Base-by-base conservation (phyloP, 2,888 invertebrate species). In the Amiota mariae region DNA sequence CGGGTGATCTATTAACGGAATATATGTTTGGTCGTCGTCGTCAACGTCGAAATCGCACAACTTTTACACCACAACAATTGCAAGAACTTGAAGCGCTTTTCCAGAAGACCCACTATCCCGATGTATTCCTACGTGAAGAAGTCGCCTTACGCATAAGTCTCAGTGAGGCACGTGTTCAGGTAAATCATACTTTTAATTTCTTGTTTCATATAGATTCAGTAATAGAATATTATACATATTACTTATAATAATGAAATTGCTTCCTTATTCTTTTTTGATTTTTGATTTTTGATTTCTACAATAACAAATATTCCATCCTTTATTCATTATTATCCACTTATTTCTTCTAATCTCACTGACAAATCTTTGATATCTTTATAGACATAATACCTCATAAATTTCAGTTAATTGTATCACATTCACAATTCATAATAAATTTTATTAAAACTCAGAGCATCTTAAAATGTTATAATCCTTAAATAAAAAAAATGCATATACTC, bases 21-120 rank as follows among this genome's bases (percentile, higher is more conserved):
- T 97, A 97, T 85, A 96, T 97, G 96, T 97, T 97, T 88, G 97
- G 97, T 11, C 92, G 97, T 80, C 92, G 97, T 76, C 92, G 97
- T 81, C 94, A 98, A 92, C 92, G 97, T 75, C 92, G 97, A 76
- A 97, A 97, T 90, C 92, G 98, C 49, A 98, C 98, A 10, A 98
- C 97, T 0, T 98, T 98, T 89, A 97, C 97, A 47, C 97, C 97
- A 1, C 97, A 97, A 88, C 98, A 98, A 90, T 91, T 98, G 67
- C 95, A 96, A 87, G 97, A 97, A 87, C 90, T 98, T 85, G 98
- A 98, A 89, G 94, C 96, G 0, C 92, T 98, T 24, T 98, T 98
- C 90, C 96, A 97, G 89, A 96, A 97, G 90, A 98, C 97, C 0
- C 97, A 97, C 87, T 98, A 98, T 89, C 98, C 97, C 8, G 97